Conservation (phyloP, 2,113 vertebrate species). For the Motacilla alba region DNA sequence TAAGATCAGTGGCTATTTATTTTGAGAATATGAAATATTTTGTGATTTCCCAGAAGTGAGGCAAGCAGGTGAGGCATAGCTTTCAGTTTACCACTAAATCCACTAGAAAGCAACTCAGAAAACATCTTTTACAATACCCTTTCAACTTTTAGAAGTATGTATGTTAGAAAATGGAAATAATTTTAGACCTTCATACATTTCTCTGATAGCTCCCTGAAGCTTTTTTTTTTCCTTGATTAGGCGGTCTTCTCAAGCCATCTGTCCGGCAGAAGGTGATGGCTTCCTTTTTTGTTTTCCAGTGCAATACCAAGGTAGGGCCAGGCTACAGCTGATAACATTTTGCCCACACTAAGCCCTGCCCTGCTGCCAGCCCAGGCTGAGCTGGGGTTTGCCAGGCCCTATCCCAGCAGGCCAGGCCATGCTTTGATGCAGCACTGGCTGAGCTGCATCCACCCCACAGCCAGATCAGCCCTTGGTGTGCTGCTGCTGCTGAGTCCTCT, state of each 20-base stretch:
- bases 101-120: not conserved
- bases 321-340: not conserved
- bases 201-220: not conserved
- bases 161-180: not conserved
- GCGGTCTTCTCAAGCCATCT: not conserved
- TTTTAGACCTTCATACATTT: not conserved
- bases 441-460: accelerated
- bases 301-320: not conserved
- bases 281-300: not conserved
- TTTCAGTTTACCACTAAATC: not conserved
- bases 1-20: not conserved
- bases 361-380: not conserved
- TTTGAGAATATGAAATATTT: not conserved
- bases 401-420: not conserved
- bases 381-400: not conserved
- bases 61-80: not conserved
- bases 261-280: not conserved
- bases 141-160: not conserved
- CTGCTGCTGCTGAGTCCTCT: not conserved
- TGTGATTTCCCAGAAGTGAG: not conserved
- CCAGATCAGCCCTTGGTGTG: accelerated
- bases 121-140: not conserved
- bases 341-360: not conserved
- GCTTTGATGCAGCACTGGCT: not conserved
- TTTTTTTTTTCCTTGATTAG: not conserved